Evolutionary conservation across 2,797 vertebrate species (phyloP).

Genomic region (Cephalopachus bancanus): DNA sequence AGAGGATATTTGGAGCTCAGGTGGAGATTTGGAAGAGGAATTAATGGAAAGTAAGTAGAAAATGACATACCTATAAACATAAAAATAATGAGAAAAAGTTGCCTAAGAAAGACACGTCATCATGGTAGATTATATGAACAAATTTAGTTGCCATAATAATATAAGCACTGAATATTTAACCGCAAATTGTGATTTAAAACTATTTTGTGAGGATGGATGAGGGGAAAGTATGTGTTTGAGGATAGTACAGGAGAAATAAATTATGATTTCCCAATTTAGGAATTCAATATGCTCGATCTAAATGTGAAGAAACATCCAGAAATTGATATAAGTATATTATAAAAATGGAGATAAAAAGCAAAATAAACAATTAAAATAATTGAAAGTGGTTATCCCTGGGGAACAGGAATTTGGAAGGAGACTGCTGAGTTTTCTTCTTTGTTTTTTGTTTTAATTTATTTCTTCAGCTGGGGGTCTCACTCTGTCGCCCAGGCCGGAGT

Average conservation of each 20-base stretch:
- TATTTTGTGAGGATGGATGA: neutral
- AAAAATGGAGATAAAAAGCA: neutral
- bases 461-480: too few relatives aligned
- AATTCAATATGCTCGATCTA: conserved; percentile 27
- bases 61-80: neutral
- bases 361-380: neutral
- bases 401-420: neutral
- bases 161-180: conserved; percentile 13
- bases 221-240: neutral
- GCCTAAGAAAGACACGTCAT: conserved; percentile 25
- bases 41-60: conserved; percentile 46
- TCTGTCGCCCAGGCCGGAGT: too few relatives aligned
- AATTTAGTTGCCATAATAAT: conserved; percentile 35
- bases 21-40: neutral
- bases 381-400: neutral
- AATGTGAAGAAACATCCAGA: neutral
- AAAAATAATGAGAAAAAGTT: conserved; percentile 28
- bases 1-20: neutral
- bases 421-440: neutral
- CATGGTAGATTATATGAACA: neutral
- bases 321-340: neutral
- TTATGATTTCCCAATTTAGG: neutral
- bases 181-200: conserved; percentile 19
- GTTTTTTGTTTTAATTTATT: too few relatives aligned
- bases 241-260: neutral